These are phyloP conservation scores for Cantharis rustica DNA, from an alignment of 2,888 invertebrate genomes.

Conservation along the genomic window DNA sequence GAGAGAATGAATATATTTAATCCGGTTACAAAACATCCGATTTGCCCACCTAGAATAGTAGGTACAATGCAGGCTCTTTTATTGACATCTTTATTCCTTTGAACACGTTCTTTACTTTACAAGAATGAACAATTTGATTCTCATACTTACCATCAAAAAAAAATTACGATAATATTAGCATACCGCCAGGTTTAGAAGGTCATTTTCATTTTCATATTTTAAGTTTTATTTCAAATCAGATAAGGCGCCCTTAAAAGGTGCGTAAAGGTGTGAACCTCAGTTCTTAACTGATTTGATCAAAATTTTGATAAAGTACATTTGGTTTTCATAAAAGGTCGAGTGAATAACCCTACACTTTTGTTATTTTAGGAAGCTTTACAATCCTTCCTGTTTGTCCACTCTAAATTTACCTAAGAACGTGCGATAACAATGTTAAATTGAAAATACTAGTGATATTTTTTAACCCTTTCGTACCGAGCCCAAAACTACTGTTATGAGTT, in stretches of 20 bases:
- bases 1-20: constrained; percentile 29
- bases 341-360: constrained; percentile 4
- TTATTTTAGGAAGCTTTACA: constrained; percentile 9
- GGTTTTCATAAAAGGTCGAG: background rate
- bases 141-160: background rate
- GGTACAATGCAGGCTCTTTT: constrained; percentile 12
- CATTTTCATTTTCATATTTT: background rate
- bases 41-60: constrained; percentile 32
- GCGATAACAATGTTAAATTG: background rate
- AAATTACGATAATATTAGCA: background rate
- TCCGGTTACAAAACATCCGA: constrained; percentile 33
- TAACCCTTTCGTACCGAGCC: background rate
- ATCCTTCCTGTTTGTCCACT: constrained; percentile 36
- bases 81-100: constrained; percentile 1
- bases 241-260: constrained; percentile 18
- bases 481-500: background rate
- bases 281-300: constrained; percentile 32
- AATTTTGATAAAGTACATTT: constrained; percentile 30
- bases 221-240: constrained; percentile 34
- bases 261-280: constrained; percentile 33
- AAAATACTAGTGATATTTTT: background rate
- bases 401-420: constrained; percentile 13
- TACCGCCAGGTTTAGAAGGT: background rate
- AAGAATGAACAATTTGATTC: background rate
- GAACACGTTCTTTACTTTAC: background rate